phyloP scores from a whole-genome alignment of 2,113 vertebrate species.

The Pseudorectes ferrugineus region DNA sequence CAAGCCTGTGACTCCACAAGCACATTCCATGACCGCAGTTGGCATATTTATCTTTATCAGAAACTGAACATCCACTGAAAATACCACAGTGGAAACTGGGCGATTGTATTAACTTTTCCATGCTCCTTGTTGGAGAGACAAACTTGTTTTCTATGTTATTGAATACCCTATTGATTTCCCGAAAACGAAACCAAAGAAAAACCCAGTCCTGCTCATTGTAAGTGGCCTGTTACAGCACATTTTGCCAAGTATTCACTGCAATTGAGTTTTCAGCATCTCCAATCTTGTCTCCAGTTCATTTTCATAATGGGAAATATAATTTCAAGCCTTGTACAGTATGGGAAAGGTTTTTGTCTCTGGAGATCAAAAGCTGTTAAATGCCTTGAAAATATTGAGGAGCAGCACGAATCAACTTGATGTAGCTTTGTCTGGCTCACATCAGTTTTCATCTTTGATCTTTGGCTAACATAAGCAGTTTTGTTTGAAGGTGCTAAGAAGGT shows the following conservation, averaged over 20 bases:
- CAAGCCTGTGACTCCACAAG: neutral
- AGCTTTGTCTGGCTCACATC: neutral
- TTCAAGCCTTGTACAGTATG: neutral
- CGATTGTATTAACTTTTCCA: neutral
- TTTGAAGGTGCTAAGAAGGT: neutral
- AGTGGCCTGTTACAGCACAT: neutral
- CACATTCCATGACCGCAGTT: fast-evolving
- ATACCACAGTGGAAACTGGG: neutral
- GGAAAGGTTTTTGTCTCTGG: neutral
- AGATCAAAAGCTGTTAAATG: neutral
- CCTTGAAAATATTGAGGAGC: neutral
- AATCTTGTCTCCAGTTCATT: neutral
- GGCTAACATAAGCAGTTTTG: neutral
- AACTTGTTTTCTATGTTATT: neutral
- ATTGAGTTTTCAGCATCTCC: neutral
- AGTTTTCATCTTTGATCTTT: neutral
- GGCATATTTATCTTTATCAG: neutral
- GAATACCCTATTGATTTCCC: neutral
- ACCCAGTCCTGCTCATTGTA: neutral
- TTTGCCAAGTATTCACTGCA: neutral
- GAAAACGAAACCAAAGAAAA: neutral
- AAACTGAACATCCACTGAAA: neutral
- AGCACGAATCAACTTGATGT: neutral
- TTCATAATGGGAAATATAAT: neutral
- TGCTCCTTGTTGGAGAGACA: neutral